These are phyloP conservation scores for Lypha dubia DNA, from an alignment of 2,888 invertebrate species.

Conservation along the genomic window DNA sequence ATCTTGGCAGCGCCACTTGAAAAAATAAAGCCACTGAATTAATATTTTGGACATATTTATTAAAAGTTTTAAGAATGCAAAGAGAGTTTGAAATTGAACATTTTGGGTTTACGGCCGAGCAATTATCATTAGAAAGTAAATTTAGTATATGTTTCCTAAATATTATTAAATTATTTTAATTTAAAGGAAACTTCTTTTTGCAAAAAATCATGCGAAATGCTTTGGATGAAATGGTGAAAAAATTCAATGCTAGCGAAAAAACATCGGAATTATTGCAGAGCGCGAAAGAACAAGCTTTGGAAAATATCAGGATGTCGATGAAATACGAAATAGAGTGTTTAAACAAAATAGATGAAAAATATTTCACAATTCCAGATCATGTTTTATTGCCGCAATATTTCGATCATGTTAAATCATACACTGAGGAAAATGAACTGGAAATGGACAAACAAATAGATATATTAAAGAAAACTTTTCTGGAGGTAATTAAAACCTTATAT, in stretches of 20 bases:
- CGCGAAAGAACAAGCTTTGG: slow-evolving; percentile 74
- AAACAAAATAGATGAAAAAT: slow-evolving; percentile 75
- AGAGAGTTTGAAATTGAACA: slow-evolving; percentile 77
- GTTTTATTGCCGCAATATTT: slow-evolving; percentile 78
- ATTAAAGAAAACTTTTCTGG: slow-evolving; percentile 75
- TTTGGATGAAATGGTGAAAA: slow-evolving; percentile 72
- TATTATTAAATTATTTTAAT: neutral
- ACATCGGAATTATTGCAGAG: slow-evolving; percentile 71
- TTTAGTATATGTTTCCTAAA: slow-evolving; percentile 8
- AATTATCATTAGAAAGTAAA: slow-evolving; percentile 77
- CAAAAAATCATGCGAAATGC: slow-evolving; percentile 72
- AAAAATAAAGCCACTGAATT: neutral
- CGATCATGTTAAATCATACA: slow-evolving; percentile 75
- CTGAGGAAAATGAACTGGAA: slow-evolving; percentile 75
- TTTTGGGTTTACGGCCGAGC: slow-evolving; percentile 76
- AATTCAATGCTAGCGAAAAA: slow-evolving; percentile 68
- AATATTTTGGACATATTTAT: too few species aligned
- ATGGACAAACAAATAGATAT: slow-evolving; percentile 73
- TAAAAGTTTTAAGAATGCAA: slow-evolving; percentile 71
- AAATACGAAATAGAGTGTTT: slow-evolving; percentile 72
- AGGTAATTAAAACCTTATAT: slow-evolving; percentile 73
- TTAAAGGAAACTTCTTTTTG: slow-evolving; percentile 75
- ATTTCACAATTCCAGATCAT: slow-evolving; percentile 79
- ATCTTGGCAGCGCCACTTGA: neutral
- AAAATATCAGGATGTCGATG: slow-evolving; percentile 75